Evolutionary conservation across 2,888 invertebrate genomes (phyloP).

Genomic region (Onthophagus sagittarius): DNA sequence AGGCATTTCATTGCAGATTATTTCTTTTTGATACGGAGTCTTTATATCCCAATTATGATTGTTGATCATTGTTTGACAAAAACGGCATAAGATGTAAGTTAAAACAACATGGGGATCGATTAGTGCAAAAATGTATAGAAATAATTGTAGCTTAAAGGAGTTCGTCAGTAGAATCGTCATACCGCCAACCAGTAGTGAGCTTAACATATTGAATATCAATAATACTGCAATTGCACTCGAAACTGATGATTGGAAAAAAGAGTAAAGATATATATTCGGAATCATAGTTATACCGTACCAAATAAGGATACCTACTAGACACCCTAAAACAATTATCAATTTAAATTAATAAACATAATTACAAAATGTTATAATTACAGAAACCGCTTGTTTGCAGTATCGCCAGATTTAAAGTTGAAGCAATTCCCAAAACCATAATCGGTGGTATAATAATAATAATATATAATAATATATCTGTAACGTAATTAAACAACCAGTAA

Average conservation of each 20-base stretch:
- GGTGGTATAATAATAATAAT: background rate
- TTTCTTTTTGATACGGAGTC: slow-evolving; percentile 26
- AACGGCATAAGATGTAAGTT: slow-evolving; percentile 36
- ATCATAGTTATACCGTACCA: slow-evolving; percentile 56
- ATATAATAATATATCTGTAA: slow-evolving; percentile 50
- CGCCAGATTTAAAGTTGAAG: background rate
- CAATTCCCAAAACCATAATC: background rate
- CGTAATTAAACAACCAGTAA: slow-evolving; percentile 62
- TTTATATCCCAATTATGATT: slow-evolving; percentile 43
- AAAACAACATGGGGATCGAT: slow-evolving; percentile 42
- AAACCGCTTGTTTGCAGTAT: background rate
- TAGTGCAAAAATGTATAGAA: slow-evolving; percentile 24
- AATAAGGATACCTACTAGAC: too few species aligned
- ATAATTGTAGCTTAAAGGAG: too few species aligned
- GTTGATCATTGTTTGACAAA: slow-evolving; percentile 36
- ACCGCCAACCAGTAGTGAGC: slow-evolving; percentile 39
- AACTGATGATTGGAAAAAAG: slow-evolving; percentile 49
- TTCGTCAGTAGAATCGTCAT: slow-evolving; percentile 34
- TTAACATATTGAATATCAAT: slow-evolving; percentile 39
- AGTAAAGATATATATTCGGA: slow-evolving; percentile 59
- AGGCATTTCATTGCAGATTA: slow-evolving; percentile 28
- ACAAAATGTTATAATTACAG: too few species aligned
- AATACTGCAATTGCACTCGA: slow-evolving; percentile 49
- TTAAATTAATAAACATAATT: too few species aligned
- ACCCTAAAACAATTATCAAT: too few species aligned